A percentile compares a stretch with the other conserved stretches of the same genome.
Conservation (phyloP, 1,140 invertebrate species). For the Drosophila malerkotliana region DNA sequence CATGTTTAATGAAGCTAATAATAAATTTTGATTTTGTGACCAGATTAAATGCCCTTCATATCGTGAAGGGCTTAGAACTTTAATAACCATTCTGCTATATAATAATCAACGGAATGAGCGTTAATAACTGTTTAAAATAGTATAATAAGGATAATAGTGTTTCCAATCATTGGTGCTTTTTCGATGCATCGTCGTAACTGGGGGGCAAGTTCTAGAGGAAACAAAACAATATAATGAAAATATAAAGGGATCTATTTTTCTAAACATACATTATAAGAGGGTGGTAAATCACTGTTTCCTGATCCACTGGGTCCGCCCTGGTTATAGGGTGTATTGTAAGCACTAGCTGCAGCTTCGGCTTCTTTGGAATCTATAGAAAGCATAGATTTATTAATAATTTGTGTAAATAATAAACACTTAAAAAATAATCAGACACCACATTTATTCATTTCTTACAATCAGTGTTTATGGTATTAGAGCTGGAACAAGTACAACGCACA, state of each 20-base stretch:
- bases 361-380: slow-evolving; percentile 91
- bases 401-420: not conserved
- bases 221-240: not conserved
- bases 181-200: slow-evolving; percentile 88
- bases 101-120: slow-evolving; percentile 6
- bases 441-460: slow-evolving; percentile 49
- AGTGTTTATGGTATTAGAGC: slow-evolving; percentile 60
- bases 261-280: slow-evolving; percentile 91
- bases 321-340: slow-evolving; percentile 88
- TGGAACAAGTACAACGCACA: slow-evolving; percentile 69
- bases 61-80: not conserved
- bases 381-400: not conserved
- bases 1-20: slow-evolving; percentile 1
- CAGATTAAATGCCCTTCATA: slow-evolving; percentile 2
- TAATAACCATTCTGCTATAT: not conserved
- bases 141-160: slow-evolving; percentile 10
- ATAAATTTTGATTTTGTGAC: slow-evolving; percentile 27
- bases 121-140: slow-evolving; percentile 12
- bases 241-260: not conserved
- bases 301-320: slow-evolving; percentile 66
- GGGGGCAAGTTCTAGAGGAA: slow-evolving; percentile 89
- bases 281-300: slow-evolving; percentile 92
- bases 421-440: not conserved
- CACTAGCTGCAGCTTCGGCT: slow-evolving; percentile 93
- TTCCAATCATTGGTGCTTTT: slow-evolving; percentile 85